Conservation (phyloP, 1,140 invertebrate species). For the Drosophila mayri region DNA sequence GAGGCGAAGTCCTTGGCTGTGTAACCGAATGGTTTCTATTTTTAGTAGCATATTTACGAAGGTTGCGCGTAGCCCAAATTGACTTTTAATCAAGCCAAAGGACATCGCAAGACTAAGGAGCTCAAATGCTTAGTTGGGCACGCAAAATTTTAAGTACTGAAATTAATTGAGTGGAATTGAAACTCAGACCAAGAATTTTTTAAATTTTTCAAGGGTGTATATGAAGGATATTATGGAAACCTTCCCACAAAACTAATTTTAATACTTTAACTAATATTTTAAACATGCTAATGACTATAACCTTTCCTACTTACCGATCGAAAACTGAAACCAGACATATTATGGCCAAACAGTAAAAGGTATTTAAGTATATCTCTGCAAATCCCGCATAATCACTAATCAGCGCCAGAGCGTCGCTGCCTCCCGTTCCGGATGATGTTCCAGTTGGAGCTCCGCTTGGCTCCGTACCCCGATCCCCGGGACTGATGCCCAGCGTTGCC, state of each 20-base stretch:
- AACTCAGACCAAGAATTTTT: neutral
- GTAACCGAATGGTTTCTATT: constrained; percentile 39
- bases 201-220: neutral
- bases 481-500: constrained; percentile 6
- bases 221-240: neutral
- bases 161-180: neutral
- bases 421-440: neutral
- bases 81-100: constrained; percentile 53
- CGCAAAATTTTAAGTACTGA: neutral
- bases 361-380: constrained; percentile 82
- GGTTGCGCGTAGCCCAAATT: constrained; percentile 47
- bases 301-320: constrained; percentile 76
- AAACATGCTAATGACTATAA: too few species aligned
- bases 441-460: constrained; percentile 2
- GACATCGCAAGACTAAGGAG: constrained; percentile 9
- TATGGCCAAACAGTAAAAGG: constrained; percentile 84
- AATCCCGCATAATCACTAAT: constrained; percentile 79
- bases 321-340: constrained; percentile 83
- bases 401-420: constrained; percentile 54
- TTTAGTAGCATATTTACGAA: constrained; percentile 52
- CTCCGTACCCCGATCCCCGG: constrained; percentile 25
- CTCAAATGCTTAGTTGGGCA: neutral
- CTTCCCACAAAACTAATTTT: neutral
- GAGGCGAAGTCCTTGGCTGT: constrained; percentile 40
- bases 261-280: too few species aligned